phyloP scores from a whole-genome alignment of 2,888 invertebrate species.

The Scaptomyza reducta region DNA sequence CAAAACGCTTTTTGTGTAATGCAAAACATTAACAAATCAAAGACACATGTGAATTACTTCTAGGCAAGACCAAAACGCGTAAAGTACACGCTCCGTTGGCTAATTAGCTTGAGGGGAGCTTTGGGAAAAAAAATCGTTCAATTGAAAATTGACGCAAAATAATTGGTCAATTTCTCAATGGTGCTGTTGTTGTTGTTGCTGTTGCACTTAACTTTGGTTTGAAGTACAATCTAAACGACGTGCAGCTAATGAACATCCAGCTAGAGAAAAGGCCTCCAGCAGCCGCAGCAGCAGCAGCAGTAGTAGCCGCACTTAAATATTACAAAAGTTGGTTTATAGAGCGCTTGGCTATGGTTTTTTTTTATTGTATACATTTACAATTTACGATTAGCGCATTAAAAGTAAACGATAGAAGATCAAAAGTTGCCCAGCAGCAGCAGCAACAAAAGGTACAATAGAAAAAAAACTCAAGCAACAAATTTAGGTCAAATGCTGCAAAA shows the following conservation, averaged over 20 bases:
- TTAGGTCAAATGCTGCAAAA: slow-evolving; percentile 67
- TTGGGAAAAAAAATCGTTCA: slow-evolving; percentile 48
- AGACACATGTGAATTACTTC: slow-evolving; percentile 39
- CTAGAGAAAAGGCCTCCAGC: slow-evolving; percentile 48
- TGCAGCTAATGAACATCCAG: slow-evolving; percentile 50
- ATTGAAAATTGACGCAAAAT: slow-evolving; percentile 66
- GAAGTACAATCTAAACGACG: slow-evolving; percentile 63
- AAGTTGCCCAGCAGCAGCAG: slow-evolving; percentile 43
- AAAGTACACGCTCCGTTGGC: slow-evolving; percentile 62
- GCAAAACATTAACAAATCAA: slow-evolving; percentile 28
- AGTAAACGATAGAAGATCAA: slow-evolving; percentile 64
- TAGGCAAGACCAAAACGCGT: slow-evolving; percentile 21
- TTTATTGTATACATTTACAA: slow-evolving; percentile 53
- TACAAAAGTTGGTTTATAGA: slow-evolving; percentile 67
- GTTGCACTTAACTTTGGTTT: slow-evolving; percentile 77
- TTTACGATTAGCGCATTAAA: slow-evolving; percentile 77
- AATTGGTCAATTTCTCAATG: slow-evolving; percentile 69
- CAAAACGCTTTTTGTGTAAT: slow-evolving; percentile 34
- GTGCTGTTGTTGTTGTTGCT: slow-evolving; percentile 28
- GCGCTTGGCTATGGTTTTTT: slow-evolving; percentile 16
- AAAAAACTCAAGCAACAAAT: slow-evolving; percentile 47
- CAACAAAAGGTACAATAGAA: slow-evolving; percentile 53
- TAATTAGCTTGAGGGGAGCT: slow-evolving; percentile 58
- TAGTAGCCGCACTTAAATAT: slow-evolving; percentile 60
- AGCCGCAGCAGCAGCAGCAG: slow-evolving; percentile 28